Evolutionary conservation across 2,113 vertebrate species (phyloP), one percentile per base, ranked within the genome.

Genomic region (Notiomystis cincta): DNA sequence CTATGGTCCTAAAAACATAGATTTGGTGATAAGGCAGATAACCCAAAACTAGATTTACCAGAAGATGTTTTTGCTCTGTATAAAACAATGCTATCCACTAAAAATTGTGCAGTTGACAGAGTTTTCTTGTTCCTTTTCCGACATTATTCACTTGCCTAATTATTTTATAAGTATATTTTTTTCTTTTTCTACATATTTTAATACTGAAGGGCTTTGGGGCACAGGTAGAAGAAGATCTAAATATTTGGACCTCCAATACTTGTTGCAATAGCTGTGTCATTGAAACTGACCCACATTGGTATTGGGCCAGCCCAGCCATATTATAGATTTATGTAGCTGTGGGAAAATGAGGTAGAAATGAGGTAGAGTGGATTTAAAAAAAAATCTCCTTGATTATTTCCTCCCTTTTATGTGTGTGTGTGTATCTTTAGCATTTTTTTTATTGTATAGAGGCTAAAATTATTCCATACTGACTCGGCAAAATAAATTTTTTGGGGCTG

Each of bases 371-470:
- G 10, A 44, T 47, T 15, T 13, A 9, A 21, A 30, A 47, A 42
- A 35, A 23, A 10, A 20, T n/a, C 16, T 8, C 8, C 20, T 31
- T 71, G 16, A 8, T 48, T 16, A 17, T 69, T 38, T 25, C 7
- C 4, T 15, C 7, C 5, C 2, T 5, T 18, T 54, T 37, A 11
- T 19, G 1, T 37, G 2, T 58, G 5, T 51, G 10, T 40, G 1
- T 42, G 7, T 28, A 44, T 8, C 13, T 53, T 70, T 18, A 50
- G 9, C 7, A 22, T 70, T 85, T 83, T 60, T 10, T 58, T 13
- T 37, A 4, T 48, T 50, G 13, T 37, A 54, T 6, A 20, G 28
- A 79, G n/a, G 10, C 17, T 66, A n/a, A 47, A 86, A 82, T 45
- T 37, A 45, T 54, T 87, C 25, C 33, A 4, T 61, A 25, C 12